phyloP scores from a whole-genome alignment of 2,797 vertebrate species.

The Pseudopleuronectes americanus region DNA sequence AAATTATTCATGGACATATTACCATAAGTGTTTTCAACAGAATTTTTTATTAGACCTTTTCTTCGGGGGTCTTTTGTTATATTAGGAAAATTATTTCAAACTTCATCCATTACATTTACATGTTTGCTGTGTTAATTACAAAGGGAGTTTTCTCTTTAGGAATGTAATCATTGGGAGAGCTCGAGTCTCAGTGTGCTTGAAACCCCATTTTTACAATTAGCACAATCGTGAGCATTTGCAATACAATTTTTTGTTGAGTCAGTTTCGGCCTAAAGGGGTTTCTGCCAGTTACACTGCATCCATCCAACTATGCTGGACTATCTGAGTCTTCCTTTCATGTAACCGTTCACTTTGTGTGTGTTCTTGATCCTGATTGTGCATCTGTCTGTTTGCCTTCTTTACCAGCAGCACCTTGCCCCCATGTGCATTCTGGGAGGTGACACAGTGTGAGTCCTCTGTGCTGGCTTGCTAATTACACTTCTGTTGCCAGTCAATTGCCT shows the following conservation, averaged over 20 bases:
- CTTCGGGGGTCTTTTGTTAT: constrained; percentile 43
- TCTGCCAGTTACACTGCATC: constrained; percentile 6
- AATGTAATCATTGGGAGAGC: background rate
- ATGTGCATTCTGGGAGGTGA: constrained; percentile 43
- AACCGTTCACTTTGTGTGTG: background rate
- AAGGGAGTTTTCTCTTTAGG: constrained; percentile 17
- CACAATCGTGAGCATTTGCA: constrained; percentile 5
- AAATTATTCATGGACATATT: constrained; percentile 76
- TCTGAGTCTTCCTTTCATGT: background rate
- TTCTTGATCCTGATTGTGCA: constrained; percentile 14
- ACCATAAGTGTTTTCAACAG: constrained; percentile 59
- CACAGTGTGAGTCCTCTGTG: constrained; percentile 27
- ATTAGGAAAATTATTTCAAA: constrained; percentile 29
- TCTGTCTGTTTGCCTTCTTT: constrained; percentile 24
- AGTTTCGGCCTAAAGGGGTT: background rate
- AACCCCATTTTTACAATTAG: constrained; percentile 12
- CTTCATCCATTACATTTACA: constrained; percentile 21
- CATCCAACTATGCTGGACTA: constrained; percentile 1
- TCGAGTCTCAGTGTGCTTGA: constrained; percentile 1
- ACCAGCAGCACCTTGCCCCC: constrained; percentile 15
- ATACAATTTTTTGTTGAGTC: constrained; percentile 1
- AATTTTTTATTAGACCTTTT: constrained; percentile 49
- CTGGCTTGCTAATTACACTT: constrained; percentile 47
- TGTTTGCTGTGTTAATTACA: constrained; percentile 35
- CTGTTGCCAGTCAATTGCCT: constrained; percentile 29